phyloP scores from a whole-genome alignment of 2,113 vertebrate species.

The Plecturocebus donacophilus region DNA sequence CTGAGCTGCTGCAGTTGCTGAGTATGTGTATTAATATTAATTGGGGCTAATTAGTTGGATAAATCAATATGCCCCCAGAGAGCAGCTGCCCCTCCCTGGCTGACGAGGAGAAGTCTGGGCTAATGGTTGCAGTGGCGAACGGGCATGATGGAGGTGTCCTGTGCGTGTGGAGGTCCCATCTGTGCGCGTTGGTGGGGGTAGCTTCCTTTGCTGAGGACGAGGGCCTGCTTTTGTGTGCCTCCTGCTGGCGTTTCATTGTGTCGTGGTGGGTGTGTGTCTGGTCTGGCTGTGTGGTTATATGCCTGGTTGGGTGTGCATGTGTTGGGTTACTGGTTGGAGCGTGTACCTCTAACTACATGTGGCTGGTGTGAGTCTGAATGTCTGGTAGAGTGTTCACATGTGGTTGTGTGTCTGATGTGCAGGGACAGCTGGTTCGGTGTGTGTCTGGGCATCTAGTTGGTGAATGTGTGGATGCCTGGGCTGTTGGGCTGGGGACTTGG shows the following conservation, averaged over 20 bases:
- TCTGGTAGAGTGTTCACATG: neutral
- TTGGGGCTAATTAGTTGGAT: constrained; percentile 82
- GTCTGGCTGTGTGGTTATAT: too few relatives aligned
- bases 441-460: neutral
- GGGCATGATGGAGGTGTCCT: constrained; percentile 32
- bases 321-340: neutral
- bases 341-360: neutral
- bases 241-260: neutral
- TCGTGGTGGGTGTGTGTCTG: neutral
- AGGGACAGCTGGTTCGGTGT: neutral
- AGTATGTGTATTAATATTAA: constrained; percentile 82
- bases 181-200: neutral
- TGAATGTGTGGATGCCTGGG: neutral
- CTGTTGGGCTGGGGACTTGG: neutral
- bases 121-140: constrained; percentile 46
- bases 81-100: constrained; percentile 69
- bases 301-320: neutral
- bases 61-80: constrained; percentile 79
- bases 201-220: neutral
- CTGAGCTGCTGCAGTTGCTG: constrained; percentile 52
- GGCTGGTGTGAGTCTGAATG: neutral
- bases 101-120: constrained; percentile 55
- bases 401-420: neutral
- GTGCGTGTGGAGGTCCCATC: neutral
- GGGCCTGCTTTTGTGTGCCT: neutral